Evolutionary conservation across 1,140 invertebrate genomes (phyloP).

Genomic region (Spodoptera frugiperda): DNA sequence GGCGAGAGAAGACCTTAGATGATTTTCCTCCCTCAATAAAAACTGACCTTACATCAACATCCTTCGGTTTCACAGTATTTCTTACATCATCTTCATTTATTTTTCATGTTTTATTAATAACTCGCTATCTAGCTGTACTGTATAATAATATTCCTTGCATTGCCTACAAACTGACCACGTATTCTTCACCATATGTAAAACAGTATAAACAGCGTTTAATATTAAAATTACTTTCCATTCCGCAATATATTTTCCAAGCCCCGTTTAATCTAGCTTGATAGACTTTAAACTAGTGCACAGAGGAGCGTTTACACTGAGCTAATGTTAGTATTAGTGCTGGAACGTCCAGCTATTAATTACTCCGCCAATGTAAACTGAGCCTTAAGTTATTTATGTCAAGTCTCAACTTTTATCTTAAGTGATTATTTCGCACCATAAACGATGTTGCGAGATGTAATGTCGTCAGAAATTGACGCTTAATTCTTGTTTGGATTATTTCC

Average conservation of each 20-base stretch:
- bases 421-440: conserved; percentile 21
- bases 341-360: conserved; percentile 20
- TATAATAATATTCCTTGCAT: too few relatives aligned
- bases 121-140: too few relatives aligned
- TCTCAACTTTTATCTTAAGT: conserved; percentile 21
- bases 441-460: conserved; percentile 15
- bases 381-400: conserved; percentile 20
- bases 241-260: background rate
- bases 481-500: conserved; percentile 31
- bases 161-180: too few relatives aligned
- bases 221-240: background rate
- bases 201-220: too few relatives aligned
- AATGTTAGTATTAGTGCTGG: background rate
- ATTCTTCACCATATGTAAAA: too few relatives aligned
- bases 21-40: too few relatives aligned
- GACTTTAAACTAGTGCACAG: background rate
- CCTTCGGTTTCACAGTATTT: too few relatives aligned
- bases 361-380: conserved; percentile 16
- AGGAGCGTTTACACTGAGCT: background rate
- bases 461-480: conserved; percentile 16
- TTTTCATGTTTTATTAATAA: too few relatives aligned
- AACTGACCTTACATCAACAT: too few relatives aligned
- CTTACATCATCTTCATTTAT: too few relatives aligned
- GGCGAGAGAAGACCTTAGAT: too few relatives aligned
- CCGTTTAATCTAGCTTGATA: background rate